These are phyloP conservation scores for Branchipolynoe longqiensis DNA, from an alignment of 2,888 invertebrate species.

Conservation along the genomic window DNA sequence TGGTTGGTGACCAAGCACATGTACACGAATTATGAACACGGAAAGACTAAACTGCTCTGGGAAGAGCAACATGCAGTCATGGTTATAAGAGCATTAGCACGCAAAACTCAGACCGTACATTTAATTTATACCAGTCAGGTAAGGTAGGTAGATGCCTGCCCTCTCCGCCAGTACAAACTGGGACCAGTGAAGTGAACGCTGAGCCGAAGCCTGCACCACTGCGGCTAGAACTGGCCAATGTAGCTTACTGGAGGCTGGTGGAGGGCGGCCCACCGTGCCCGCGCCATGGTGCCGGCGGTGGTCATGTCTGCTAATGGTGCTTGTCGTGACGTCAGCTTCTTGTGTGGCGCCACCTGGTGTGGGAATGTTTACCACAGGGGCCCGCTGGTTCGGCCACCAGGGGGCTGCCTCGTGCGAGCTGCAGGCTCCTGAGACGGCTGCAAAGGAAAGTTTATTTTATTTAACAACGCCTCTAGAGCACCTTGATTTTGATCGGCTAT, in stretches of 20 bases:
- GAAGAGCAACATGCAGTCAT: slow-evolving; percentile 24
- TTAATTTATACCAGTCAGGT: neutral
- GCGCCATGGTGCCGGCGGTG: slow-evolving; percentile 10
- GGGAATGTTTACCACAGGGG: slow-evolving; percentile 11
- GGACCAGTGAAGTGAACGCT: slow-evolving; percentile 4
- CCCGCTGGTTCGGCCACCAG: slow-evolving; percentile 46
- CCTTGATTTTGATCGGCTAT: no score
- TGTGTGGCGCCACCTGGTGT: slow-evolving; percentile 2
- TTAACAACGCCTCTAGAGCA: no score
- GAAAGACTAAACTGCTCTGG: slow-evolving; percentile 30
- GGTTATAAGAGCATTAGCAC: neutral
- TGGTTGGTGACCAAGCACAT: neutral
- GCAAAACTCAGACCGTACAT: no score
- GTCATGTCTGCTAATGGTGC: neutral
- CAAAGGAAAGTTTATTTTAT: neutral
- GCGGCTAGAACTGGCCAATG: neutral
- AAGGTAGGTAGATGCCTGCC: neutral
- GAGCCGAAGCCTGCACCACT: slow-evolving; percentile 4
- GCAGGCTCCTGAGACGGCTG: neutral
- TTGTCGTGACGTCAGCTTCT: neutral
- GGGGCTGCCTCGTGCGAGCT: slow-evolving; percentile 51
- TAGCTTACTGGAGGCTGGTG: neutral
- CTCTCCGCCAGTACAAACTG: neutral
- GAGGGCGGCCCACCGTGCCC: neutral
- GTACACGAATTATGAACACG: slow-evolving; percentile 30